Evolutionary conservation across 2,113 vertebrate species (phyloP).

Genomic region (Gnathonemus longibarbis): DNA sequence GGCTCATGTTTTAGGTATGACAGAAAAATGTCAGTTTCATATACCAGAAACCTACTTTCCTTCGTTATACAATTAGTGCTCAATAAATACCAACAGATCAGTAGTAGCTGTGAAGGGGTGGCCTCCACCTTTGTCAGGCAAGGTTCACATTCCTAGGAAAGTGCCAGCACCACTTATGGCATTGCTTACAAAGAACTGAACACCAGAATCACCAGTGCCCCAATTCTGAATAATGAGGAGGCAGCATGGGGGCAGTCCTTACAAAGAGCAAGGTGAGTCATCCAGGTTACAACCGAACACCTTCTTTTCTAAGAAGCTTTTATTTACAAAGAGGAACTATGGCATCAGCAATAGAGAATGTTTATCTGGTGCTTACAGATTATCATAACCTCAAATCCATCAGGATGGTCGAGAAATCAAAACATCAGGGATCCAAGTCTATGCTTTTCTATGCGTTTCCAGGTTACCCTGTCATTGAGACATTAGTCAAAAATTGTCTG

Average conservation of each 20-base stretch:
- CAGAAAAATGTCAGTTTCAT: neutral
- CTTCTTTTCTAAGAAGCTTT: neutral
- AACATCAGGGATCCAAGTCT: neutral
- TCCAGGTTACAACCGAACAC: neutral
- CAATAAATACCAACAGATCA: neutral
- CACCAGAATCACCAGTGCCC: neutral
- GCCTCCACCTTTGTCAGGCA: neutral
- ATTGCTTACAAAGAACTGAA: neutral
- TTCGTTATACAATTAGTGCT: neutral
- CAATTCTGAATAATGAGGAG: neutral
- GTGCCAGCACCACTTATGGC: neutral
- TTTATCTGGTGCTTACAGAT: neutral
- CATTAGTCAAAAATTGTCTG: neutral
- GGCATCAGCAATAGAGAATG: neutral
- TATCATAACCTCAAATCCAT: neutral
- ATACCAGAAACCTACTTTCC: neutral
- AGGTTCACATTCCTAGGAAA: neutral
- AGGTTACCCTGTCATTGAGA: neutral
- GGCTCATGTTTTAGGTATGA: neutral
- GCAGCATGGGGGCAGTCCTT: neutral
- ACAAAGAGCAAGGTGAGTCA: neutral
- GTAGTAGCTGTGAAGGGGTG: neutral
- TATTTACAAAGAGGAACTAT: neutral
- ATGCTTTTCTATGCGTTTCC: neutral
- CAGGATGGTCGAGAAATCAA: neutral